Percentiles rank a stretch among this genome's conserved stretches.
phyloP scores from a whole-genome alignment of 2,888 invertebrate genomes.

The Cheilosia vernalis region DNA sequence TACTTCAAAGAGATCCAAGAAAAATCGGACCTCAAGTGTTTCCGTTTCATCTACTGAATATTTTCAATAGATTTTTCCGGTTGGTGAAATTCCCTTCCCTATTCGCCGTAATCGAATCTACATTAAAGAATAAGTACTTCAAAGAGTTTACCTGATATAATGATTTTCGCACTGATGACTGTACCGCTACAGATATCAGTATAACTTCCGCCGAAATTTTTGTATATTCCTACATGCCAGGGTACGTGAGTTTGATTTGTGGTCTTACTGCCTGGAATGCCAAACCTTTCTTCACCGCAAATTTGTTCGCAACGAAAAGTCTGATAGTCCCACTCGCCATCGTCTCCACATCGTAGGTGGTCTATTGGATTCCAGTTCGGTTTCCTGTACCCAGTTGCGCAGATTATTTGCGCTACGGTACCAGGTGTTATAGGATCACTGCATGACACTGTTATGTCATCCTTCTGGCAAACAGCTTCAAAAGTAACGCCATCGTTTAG shows the following conservation, averaged over 20 bases:
- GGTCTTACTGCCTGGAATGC: conserved; percentile 28
- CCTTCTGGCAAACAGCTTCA: conserved; percentile 44
- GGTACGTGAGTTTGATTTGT: conserved; percentile 76
- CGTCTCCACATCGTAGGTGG: conserved; percentile 72
- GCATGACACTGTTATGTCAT: conserved; percentile 59
- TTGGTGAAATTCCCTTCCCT: too few species aligned
- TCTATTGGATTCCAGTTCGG: conserved; percentile 17
- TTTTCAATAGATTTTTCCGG: too few species aligned
- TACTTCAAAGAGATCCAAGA: too few species aligned
- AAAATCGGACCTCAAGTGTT: too few species aligned
- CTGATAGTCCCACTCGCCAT: conserved; percentile 77
- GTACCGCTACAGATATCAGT: conserved; percentile 77
- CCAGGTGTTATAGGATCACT: conserved; percentile 52
- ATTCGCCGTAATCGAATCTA: too few species aligned
- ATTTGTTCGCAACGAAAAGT: conserved; percentile 77
- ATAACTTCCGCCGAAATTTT: conserved; percentile 31
- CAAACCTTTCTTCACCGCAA: conserved; percentile 77
- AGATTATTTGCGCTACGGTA: conserved; percentile 69
- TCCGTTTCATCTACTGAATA: too few species aligned
- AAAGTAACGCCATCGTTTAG: conserved; percentile 48
- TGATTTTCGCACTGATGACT: conserved; percentile 77
- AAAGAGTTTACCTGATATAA: conserved; percentile 76
- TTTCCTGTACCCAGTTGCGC: conserved; percentile 51
- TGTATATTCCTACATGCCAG: conserved; percentile 79
- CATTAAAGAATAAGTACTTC: too few species aligned